Percentiles rank a stretch among this genome's conserved stretches.
These are phyloP conservation scores for Oncorhynchus clarkii DNA, from an alignment of 2,113 vertebrate species.

Conservation along the genomic window DNA sequence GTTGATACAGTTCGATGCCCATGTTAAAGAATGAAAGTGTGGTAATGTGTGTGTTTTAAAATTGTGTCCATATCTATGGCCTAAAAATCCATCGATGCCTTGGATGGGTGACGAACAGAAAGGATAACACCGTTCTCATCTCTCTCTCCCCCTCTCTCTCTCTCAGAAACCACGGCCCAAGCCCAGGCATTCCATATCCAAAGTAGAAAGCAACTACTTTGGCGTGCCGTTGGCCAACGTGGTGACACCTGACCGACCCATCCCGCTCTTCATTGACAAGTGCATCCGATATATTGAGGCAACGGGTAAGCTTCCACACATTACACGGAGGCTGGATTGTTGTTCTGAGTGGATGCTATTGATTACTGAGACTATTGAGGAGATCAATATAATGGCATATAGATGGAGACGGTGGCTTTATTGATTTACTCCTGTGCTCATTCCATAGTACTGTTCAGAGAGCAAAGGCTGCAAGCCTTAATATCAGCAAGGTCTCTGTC, in stretches of 20 bases:
- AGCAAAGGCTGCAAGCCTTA: neutral
- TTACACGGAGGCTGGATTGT: too few species aligned
- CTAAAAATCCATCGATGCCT: neutral
- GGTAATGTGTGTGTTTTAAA: too few species aligned
- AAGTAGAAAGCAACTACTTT: conserved; percentile 93
- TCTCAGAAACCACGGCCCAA: conserved; percentile 86
- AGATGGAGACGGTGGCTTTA: too few species aligned
- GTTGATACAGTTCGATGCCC: conserved; percentile 4
- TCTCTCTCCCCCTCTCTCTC: neutral
- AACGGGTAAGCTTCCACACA: conserved; percentile 43
- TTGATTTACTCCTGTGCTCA: too few species aligned
- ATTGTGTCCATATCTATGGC: too few species aligned
- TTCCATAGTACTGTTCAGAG: neutral
- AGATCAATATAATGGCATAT: too few species aligned
- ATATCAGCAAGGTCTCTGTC: neutral
- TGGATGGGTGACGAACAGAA: conserved; percentile 5
- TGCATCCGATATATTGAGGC: conserved; percentile 94
- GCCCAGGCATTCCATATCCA: conserved; percentile 85
- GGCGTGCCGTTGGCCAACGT: conserved; percentile 83
- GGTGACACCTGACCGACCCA: conserved; percentile 82
- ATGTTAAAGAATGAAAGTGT: too few species aligned
- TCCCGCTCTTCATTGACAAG: conserved; percentile 91
- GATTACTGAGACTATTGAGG: too few species aligned
- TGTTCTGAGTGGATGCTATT: too few species aligned
- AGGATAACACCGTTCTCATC: too few species aligned